Evolutionary conservation across 1,140 invertebrate genomes (phyloP).

Genomic region (Pogonus chalceus): DNA sequence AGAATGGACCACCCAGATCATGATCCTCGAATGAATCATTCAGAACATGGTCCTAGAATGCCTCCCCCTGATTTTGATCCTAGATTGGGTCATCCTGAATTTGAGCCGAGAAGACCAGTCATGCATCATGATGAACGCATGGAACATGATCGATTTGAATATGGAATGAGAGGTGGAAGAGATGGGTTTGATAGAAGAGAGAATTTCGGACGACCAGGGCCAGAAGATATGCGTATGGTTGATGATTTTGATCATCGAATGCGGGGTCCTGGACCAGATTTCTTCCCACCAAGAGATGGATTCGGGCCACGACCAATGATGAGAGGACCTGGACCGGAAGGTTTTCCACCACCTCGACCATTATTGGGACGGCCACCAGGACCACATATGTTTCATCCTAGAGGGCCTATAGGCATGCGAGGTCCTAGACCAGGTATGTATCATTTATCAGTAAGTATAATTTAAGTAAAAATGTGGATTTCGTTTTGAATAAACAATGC

Average conservation of each 20-base stretch:
- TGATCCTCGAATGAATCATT: background rate
- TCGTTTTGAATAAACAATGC: background rate
- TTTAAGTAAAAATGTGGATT: conserved; percentile 8
- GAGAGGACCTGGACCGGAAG: conserved; percentile 34
- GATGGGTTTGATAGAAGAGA: conserved; percentile 13
- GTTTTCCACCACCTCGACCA: conserved; percentile 34
- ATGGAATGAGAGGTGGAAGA: conserved; percentile 9
- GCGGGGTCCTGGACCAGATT: conserved; percentile 14
- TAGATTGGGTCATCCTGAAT: background rate
- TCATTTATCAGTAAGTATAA: conserved; percentile 3
- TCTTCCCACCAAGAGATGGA: conserved; percentile 19
- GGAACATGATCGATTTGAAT: conserved; percentile 3
- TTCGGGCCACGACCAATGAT: conserved; percentile 25
- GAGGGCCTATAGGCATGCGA: conserved; percentile 39
- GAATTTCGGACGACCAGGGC: conserved; percentile 7
- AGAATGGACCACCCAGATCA: conserved; percentile 9
- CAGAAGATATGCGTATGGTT: conserved; percentile 8
- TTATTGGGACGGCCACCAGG: conserved; percentile 32
- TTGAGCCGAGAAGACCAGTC: background rate
- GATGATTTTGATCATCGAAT: background rate
- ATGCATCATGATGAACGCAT: background rate
- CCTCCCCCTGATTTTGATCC: conserved; percentile 1
- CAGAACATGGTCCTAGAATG: background rate
- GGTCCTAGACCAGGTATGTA: conserved; percentile 26
- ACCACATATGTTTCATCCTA: conserved; percentile 42